Conservation (phyloP, 2,113 vertebrate species). For the Eleginops maclovinus region DNA sequence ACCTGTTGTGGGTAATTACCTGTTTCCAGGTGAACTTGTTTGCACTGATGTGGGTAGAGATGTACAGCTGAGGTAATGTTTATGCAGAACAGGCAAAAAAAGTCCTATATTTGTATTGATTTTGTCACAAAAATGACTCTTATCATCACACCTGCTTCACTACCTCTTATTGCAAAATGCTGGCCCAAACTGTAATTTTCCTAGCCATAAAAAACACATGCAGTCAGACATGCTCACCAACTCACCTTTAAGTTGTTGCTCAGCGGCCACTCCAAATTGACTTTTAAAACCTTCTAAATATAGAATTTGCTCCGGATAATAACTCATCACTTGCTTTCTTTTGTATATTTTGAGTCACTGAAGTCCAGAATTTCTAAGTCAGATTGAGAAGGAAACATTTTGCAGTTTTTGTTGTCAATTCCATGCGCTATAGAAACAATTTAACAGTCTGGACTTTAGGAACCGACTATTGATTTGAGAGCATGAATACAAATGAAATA, state of each 20-base stretch:
- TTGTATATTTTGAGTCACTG: neutral
- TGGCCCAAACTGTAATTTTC: neutral
- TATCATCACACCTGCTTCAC: neutral
- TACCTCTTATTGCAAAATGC: neutral
- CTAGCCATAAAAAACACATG: neutral
- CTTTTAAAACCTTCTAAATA: neutral
- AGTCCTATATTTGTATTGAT: neutral
- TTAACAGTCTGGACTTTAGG: neutral
- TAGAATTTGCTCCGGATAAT: neutral
- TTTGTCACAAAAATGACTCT: neutral
- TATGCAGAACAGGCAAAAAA: slow-evolving; percentile 5
- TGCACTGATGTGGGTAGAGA: neutral
- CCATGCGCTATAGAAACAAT: neutral
- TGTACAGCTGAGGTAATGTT: neutral
- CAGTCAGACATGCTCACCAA: neutral
- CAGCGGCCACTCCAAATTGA: neutral
- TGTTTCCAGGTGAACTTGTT: neutral
- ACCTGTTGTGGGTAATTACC: slow-evolving; percentile 4
- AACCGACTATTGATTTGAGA: neutral
- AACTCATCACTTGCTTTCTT: neutral
- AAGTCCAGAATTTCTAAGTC: neutral
- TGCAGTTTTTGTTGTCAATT: neutral
- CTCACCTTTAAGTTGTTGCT: neutral
- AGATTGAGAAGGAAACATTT: neutral
- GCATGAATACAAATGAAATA: neutral